Conservation (phyloP, 2,888 invertebrate species). For the Nephrotoma appendiculata region DNA sequence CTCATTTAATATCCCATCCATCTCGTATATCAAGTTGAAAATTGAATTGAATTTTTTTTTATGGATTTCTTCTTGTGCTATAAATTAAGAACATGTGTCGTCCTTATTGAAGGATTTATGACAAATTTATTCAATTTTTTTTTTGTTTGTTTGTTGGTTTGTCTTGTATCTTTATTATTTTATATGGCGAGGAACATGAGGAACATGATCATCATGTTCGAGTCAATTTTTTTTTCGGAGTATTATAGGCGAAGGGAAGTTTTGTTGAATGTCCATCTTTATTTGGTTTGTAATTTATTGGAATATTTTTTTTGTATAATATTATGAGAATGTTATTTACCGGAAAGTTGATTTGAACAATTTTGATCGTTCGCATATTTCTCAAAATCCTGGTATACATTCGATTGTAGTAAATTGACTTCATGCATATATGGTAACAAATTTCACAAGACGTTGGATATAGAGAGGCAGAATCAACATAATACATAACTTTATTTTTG, state of each 20-base stretch:
- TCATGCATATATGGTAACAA: background rate
- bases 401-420: background rate
- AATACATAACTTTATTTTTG: background rate
- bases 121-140: slow-evolving; percentile 10
- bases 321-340: background rate
- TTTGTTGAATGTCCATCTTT: background rate
- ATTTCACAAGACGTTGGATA: background rate
- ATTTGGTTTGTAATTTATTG: background rate
- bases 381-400: background rate
- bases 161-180: background rate
- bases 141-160: background rate
- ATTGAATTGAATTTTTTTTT: background rate
- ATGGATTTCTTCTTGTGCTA: slow-evolving; percentile 4
- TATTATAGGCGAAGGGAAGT: background rate
- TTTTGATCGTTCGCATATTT: background rate
- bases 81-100: slow-evolving; percentile 11
- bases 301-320: background rate
- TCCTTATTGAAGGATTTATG: slow-evolving; percentile 11
- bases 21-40: slow-evolving; percentile 1
- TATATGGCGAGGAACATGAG: background rate
- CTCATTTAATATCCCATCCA: slow-evolving; percentile 1
- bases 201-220: background rate
- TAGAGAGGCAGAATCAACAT: background rate
- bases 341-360: background rate
- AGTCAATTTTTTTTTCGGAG: background rate